Conservation (phyloP, 2,797 vertebrate genomes). For the Prionace glauca region DNA sequence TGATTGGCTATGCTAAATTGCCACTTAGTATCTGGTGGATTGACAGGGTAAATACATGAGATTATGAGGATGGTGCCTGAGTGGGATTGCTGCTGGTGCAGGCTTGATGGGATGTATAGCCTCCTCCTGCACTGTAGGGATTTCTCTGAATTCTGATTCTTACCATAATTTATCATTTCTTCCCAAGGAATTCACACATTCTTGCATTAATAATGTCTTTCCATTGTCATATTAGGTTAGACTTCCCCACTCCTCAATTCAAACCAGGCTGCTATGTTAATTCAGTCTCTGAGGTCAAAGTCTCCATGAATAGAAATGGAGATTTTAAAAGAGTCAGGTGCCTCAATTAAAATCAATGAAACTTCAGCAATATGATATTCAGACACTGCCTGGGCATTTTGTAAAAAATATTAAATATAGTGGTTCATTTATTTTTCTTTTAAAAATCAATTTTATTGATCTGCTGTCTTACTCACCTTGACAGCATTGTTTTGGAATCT, state of each 20-base stretch:
- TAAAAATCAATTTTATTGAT: constrained; percentile 23
- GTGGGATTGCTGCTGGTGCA: too few relatives aligned
- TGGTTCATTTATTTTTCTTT: not conserved
- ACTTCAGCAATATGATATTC: not conserved
- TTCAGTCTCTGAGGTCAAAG: not conserved
- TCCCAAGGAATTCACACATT: not conserved
- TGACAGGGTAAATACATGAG: too few relatives aligned
- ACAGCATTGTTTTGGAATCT: not conserved
- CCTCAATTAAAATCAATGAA: constrained; percentile 28
- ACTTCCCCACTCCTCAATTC: too few relatives aligned
- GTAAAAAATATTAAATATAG: not conserved
- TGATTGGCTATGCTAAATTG: too few relatives aligned
- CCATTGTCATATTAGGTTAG: not conserved
- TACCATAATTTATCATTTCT: not conserved
- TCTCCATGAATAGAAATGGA: constrained; percentile 15
- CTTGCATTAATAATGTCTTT: not conserved
- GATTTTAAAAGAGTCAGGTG: not conserved
- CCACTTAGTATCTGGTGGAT: too few relatives aligned
- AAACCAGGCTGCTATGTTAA: not conserved
- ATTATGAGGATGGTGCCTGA: too few relatives aligned
- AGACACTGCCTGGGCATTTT: not conserved
- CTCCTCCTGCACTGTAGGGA: too few relatives aligned
- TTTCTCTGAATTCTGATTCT: too few relatives aligned
- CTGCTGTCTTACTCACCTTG: not conserved
- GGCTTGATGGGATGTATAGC: too few relatives aligned